Evolutionary conservation across 2,797 vertebrate genomes (phyloP).

Genomic region (Cottoperca gobio): DNA sequence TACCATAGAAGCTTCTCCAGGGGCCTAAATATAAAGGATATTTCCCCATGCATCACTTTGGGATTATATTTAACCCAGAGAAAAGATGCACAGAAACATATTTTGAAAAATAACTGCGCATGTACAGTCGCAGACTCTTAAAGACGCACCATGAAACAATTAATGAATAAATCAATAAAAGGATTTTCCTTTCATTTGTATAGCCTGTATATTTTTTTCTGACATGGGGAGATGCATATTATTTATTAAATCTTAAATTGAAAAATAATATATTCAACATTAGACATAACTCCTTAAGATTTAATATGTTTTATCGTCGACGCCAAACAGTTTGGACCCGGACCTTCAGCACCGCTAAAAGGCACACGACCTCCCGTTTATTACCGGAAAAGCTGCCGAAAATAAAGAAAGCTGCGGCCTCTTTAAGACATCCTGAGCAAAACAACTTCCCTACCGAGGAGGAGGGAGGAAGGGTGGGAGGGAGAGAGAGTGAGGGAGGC

Average conservation of each 20-base stretch:
- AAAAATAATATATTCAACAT: not conserved
- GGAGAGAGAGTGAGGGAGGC: constrained; percentile 20
- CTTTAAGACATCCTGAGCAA: constrained; percentile 84
- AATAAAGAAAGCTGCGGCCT: constrained; percentile 71
- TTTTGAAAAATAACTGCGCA: no score
- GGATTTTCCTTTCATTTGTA: no score
- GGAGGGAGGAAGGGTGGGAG: constrained; percentile 16
- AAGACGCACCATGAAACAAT: no score
- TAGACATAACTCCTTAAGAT: not conserved
- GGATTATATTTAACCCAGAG: not conserved
- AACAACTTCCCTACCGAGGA: constrained; percentile 69
- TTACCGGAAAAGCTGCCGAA: constrained; percentile 17
- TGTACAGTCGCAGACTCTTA: no score
- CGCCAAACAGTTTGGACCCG: constrained; percentile 16
- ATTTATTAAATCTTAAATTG: not conserved
- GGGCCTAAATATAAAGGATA: not conserved
- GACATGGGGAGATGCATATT: not conserved
- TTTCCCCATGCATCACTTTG: not conserved
- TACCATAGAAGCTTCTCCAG: not conserved
- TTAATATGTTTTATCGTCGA: not conserved
- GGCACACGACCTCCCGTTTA: constrained; percentile 13
- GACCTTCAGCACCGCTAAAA: constrained; percentile 33
- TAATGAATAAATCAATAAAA: no score
- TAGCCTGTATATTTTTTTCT: no score
- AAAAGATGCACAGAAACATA: no score